Base-by-base conservation (phyloP, 2,113 vertebrate genomes). In the Lepus timidus region DNA sequence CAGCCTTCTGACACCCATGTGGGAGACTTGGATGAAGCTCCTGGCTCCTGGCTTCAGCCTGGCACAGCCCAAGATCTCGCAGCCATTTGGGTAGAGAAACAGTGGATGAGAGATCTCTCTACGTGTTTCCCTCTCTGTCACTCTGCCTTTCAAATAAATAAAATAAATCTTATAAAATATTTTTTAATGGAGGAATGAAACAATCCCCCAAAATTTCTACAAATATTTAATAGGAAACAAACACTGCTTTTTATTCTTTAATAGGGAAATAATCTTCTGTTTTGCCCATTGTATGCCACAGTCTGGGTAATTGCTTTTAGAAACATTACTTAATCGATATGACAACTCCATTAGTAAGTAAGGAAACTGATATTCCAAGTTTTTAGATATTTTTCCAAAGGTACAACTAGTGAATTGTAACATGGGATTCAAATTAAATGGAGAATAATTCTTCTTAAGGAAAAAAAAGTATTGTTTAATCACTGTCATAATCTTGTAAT, bases 391-490 rank as follows among this genome's bases (percentile, higher is more conserved):
- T 16, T 51, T 85, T 85, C 36, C 49, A 91, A 25, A 17, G 6
- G 1, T 58, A 74, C 7, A 93, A 39, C 29, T 71, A 23, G 20
- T 51, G 70, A 74, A 65, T 71, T 86, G 2, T 9, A 80, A 33
- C 16, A 44, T 25, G 64, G 19, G 20, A 91, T 76, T 89, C 39
- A 64, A 67, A 87, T 19, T 64, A 93, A 62, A 80, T 36, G 44
- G 27, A 64, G 39, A 87, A 55, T 0, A 25, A 3, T 67, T 86
- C 19, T 89, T 71, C 25, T 94, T 29, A 75, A 67, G 83, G 51
- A 39, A 29, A 52, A 92, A 80, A 70, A 84, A 91, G 25, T 36
- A 22, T 12, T 93, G 9, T 93, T 91, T 76, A 73, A 86, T 82
- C 44, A 61, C 23, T 94, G 39, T 25, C 31, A 55, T 64, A 39